Base-by-base conservation (phyloP, 2,888 invertebrate genomes). In the Drosophila putrida region DNA sequence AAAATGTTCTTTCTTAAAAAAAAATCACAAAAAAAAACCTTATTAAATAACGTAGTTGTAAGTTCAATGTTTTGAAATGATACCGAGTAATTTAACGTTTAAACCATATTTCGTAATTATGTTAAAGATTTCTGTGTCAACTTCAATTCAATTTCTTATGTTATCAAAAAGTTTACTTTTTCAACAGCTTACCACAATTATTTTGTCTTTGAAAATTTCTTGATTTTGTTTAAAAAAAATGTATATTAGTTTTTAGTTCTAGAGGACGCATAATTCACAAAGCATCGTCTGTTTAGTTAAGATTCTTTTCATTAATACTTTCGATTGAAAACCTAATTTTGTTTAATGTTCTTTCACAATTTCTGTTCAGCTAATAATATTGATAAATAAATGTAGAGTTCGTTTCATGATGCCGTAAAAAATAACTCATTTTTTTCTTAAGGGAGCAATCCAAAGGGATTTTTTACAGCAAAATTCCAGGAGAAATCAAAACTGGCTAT, bases 331-430 rank as follows among this genome's bases (percentile, higher is more conserved):
- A 51, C 27, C 47, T 41, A 33, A 77, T 41, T 67, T 54, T 67
- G 60, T 68, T 67, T 36, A 54, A 69, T 75, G 60, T 68, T 67
- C 54, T 61, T 55, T 76, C 71, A 59, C 58, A 55, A 58, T 46
- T 38, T 57, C 51, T 62, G 70, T 67, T 75, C 73, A 69, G 68
- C 60, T 75, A 64, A 63, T 71, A 54, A 65, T 49, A 67, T 73
- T 68, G 54, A 75, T 75, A 65, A 73, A 75, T 79, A 79, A 74
- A 79, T 63, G 62, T 61, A 71, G 6, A 83, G 53, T 69, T 80
- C 71, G 77, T 79, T 77, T 71, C 57, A 60, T 60, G 50, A 78
- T 77, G 73, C 66, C 62, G 61, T 46, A 38, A 5, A 28, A 15
- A 54, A 60, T 15, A 36, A 71, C 54, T 53, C 6, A 28, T 13